Percentiles rank a stretch among this genome's conserved stretches.
phyloP scores from a whole-genome alignment of 2,797 vertebrate species.

The Hoplostethus mediterraneus region DNA sequence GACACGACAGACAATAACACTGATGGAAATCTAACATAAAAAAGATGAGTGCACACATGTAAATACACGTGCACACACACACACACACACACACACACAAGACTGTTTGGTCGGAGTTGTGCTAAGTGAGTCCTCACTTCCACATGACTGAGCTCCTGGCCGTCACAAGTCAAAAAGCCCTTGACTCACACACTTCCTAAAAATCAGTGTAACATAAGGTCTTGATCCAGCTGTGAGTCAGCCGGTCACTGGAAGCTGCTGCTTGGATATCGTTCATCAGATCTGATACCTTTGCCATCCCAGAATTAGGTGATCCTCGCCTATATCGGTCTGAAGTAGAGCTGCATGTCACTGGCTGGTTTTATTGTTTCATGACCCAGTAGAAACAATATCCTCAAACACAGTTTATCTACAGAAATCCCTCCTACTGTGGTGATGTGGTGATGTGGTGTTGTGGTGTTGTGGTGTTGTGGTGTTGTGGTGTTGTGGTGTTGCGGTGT shows the following conservation, averaged over 20 bases:
- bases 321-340: not conserved
- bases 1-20: no score
- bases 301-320: no score
- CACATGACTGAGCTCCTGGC: not conserved
- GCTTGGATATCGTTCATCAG: constrained; percentile 35
- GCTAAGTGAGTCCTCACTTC: constrained; percentile 17
- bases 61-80: not conserved
- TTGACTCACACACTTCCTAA: constrained; percentile 19
- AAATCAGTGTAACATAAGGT: constrained; percentile 12
- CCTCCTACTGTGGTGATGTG: not conserved
- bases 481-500: no score
- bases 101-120: constrained; percentile 19
- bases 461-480: no score
- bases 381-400: constrained; percentile 36
- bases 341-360: constrained; percentile 16
- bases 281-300: no score
- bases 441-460: no score
- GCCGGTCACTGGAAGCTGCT: not conserved
- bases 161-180: constrained; percentile 13
- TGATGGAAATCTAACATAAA: not conserved
- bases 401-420: constrained; percentile 31
- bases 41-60: no score
- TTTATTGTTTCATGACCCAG: constrained; percentile 27
- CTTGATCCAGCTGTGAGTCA: constrained; percentile 14
- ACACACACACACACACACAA: not conserved